Percentiles rank a stretch among this genome's conserved stretches.
These are phyloP conservation scores for Campylorhamphus procurvoides DNA, from an alignment of 2,113 vertebrate species.

Conservation along the genomic window DNA sequence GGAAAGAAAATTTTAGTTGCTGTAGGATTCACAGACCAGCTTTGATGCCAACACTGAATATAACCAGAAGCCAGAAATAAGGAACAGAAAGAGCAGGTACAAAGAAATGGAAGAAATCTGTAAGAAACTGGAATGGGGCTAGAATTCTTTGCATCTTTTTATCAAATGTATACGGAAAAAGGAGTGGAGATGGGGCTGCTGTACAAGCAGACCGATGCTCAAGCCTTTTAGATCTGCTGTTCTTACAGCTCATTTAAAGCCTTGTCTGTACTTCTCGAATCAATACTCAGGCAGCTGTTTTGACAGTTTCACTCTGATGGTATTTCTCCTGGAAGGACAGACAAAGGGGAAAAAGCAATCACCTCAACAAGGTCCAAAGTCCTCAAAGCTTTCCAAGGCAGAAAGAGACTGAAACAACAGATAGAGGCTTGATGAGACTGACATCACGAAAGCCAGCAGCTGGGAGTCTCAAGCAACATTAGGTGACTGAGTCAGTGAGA, in stretches of 20 bases:
- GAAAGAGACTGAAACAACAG: background rate
- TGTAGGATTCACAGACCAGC: background rate
- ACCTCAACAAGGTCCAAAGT: slow-evolving; percentile 16
- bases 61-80: slow-evolving; percentile 7
- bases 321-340: slow-evolving; percentile 1
- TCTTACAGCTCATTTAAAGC: slow-evolving; percentile 50
- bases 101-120: background rate
- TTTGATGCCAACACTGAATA: slow-evolving; percentile 12
- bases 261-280: slow-evolving; percentile 52
- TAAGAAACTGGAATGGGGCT: background rate
- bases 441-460: background rate
- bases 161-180: background rate
- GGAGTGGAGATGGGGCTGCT: slow-evolving; percentile 3
- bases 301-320: slow-evolving; percentile 47
- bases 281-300: slow-evolving; percentile 62
- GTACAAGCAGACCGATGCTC: background rate
- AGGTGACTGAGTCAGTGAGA: background rate
- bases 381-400: background rate
- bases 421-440: background rate
- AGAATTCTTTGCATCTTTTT: slow-evolving; percentile 17
- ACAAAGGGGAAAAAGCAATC: background rate
- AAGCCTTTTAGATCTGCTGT: slow-evolving; percentile 41
- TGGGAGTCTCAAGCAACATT: background rate
- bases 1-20: background rate
- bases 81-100: slow-evolving; percentile 16